These are phyloP conservation scores for Diorhabda sublineata DNA, from an alignment of 1,140 invertebrate species.

Conservation along the genomic window DNA sequence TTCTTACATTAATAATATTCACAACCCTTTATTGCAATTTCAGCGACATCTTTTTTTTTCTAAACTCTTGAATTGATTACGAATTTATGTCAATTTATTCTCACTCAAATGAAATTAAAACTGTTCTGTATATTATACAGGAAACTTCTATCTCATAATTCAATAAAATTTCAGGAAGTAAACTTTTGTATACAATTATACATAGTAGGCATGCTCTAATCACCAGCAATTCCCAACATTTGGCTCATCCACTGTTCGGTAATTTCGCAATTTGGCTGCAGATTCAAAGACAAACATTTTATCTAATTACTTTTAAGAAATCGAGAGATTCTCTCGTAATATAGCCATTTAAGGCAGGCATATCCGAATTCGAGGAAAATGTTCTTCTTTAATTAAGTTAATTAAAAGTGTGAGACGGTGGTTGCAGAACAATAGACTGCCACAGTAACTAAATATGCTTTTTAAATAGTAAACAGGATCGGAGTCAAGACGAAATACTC, in stretches of 20 bases:
- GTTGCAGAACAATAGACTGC: constrained; percentile 17
- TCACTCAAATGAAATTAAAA: too few species aligned
- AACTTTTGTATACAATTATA: constrained; percentile 3
- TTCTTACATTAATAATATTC: too few species aligned
- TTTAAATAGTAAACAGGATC: constrained; percentile 12
- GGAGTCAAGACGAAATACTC: neutral
- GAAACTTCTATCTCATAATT: too few species aligned
- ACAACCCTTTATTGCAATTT: too few species aligned
- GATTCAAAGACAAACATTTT: constrained; percentile 14
- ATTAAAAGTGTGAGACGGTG: constrained; percentile 17
- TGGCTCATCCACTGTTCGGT: constrained; percentile 5
- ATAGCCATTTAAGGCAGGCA: constrained; percentile 14
- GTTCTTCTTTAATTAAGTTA: constrained; percentile 19
- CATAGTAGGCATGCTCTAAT: constrained; percentile 4
- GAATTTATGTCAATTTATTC: too few species aligned
- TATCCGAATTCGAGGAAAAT: constrained; percentile 14
- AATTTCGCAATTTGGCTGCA: constrained; percentile 14
- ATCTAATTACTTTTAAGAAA: constrained; percentile 20
- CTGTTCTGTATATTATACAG: too few species aligned
- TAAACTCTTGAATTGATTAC: too few species aligned
- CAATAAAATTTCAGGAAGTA: neutral
- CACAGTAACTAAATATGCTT: constrained; percentile 10
- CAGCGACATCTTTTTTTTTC: too few species aligned
- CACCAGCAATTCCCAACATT: constrained; percentile 10
- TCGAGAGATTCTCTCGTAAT: constrained; percentile 18